A percentile compares a stretch with the other conserved stretches of the same genome.
Conservation (phyloP, 1,140 invertebrate species). For the Drosophila murphyi region DNA sequence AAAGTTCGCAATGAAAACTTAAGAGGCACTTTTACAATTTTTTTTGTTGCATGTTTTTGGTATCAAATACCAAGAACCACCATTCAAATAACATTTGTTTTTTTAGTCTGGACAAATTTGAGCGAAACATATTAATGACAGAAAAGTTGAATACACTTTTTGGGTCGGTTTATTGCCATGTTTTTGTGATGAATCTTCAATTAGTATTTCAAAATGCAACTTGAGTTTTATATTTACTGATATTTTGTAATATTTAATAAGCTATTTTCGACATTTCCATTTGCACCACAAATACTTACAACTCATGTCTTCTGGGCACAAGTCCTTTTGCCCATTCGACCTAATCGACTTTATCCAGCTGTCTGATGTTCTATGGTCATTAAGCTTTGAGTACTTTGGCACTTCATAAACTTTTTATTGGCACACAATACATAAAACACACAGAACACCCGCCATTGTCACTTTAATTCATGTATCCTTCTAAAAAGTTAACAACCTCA, state of each 20-base stretch:
- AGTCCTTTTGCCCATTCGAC: too few species aligned
- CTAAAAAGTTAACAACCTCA: conserved; percentile 8
- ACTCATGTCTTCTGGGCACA: background rate
- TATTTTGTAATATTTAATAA: too few species aligned
- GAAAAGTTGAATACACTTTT: background rate
- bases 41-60: background rate
- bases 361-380: background rate
- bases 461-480: conserved; percentile 15
- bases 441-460: conserved; percentile 24
- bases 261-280: too few species aligned
- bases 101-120: background rate
- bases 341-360: background rate
- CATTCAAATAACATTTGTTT: background rate
- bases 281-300: too few species aligned
- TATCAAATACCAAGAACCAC: background rate
- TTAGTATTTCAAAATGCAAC: too few species aligned
- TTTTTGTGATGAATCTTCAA: too few species aligned
- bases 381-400: conserved; percentile 5
- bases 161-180: background rate
- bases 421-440: background rate
- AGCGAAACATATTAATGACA: background rate
- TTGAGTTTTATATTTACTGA: too few species aligned
- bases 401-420: conserved; percentile 2
- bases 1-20: conserved; percentile 52
- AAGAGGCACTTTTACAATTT: conserved; percentile 23